A percentile compares a stretch with the other conserved stretches of the same genome.
Evolutionary conservation across 2,888 invertebrate genomes (phyloP).

Genomic region (Itoplectis maculator): DNA sequence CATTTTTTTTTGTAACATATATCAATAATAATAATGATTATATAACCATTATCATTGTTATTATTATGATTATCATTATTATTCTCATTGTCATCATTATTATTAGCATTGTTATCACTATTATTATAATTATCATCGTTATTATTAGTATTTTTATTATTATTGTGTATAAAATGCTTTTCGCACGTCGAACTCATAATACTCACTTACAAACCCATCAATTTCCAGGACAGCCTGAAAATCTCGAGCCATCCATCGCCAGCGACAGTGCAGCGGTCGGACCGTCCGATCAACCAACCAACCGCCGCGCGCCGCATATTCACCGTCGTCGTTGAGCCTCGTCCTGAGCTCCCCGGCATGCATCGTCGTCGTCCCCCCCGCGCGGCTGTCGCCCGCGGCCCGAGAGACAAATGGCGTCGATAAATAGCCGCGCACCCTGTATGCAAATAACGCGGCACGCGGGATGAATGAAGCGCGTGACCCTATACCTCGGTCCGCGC

Average conservation of each 20-base stretch:
- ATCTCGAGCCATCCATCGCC: constrained; percentile 7
- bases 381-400: constrained; percentile 15
- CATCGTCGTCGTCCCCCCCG: constrained; percentile 8
- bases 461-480: constrained; percentile 19
- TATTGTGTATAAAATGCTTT: no score
- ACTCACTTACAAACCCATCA: neutral
- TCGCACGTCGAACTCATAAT: neutral
- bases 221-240: neutral
- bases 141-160: no score
- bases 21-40: neutral
- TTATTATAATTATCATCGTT: no score
- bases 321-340: constrained; percentile 11
- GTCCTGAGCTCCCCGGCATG: constrained; percentile 25
- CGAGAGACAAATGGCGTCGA: constrained; percentile 57
- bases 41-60: no score
- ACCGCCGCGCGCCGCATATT: neutral
- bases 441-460: constrained; percentile 41
- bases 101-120: no score
- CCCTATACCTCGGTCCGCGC: no score
- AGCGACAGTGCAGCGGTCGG: constrained; percentile 5
- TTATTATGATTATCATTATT: no score
- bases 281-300: no score
- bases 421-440: constrained; percentile 35
- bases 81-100: no score
- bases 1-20: neutral